Percentiles rank a stretch among this genome's conserved stretches.
phyloP scores from a whole-genome alignment of 1,140 invertebrate species.

The Eulimnadia texana region DNA sequence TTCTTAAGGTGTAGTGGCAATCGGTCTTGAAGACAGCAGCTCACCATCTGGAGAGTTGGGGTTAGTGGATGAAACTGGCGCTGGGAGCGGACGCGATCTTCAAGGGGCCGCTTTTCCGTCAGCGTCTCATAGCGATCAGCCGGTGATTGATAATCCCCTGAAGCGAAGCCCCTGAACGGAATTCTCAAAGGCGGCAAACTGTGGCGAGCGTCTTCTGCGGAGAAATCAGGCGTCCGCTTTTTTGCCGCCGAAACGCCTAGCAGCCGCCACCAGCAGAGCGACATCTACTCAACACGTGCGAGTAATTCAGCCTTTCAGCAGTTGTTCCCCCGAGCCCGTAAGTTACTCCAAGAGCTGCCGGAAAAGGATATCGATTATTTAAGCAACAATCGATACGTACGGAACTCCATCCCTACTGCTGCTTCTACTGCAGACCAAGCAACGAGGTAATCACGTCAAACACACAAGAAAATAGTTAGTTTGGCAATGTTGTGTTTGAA shows the following conservation, averaged over 20 bases:
- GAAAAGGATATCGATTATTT: conserved; percentile 6
- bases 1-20: too few species aligned
- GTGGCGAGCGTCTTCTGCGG: conserved; percentile 31
- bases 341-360: conserved; percentile 12
- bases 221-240: neutral
- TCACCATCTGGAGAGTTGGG: too few species aligned
- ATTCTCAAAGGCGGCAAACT: conserved; percentile 46
- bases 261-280: neutral
- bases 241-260: neutral
- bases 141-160: too few species aligned
- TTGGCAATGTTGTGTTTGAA: neutral
- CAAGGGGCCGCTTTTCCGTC: too few species aligned
- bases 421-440: neutral
- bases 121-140: too few species aligned
- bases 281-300: neutral
- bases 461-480: neutral
- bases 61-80: too few species aligned
- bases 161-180: conserved; percentile 22
- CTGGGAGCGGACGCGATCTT: too few species aligned
- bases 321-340: conserved; percentile 37
- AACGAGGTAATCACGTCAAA: neutral
- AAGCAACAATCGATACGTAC: neutral
- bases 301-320: conserved; percentile 49
- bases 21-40: too few species aligned
- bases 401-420: too few species aligned